Percentiles rank a stretch among this genome's conserved stretches.
Evolutionary conservation across 2,888 invertebrate species (phyloP).

Genomic region (Volucella inflata): DNA sequence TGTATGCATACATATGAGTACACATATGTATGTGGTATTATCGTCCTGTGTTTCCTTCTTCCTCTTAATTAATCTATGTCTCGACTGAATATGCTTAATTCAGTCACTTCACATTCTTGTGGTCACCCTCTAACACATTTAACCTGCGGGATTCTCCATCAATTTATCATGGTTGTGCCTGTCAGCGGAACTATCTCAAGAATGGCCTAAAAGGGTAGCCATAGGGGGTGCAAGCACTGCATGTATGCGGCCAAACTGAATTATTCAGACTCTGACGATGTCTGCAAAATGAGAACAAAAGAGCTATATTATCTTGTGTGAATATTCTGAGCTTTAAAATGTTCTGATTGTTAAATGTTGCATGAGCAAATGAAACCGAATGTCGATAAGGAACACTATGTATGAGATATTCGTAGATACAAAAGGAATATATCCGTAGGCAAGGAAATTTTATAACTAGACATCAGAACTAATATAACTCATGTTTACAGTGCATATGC

Average conservation of each 20-base stretch:
- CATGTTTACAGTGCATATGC: too few species aligned
- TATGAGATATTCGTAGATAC: too few species aligned
- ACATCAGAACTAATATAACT: too few species aligned
- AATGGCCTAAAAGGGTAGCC: conserved; percentile 13
- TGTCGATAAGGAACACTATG: too few species aligned
- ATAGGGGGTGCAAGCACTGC: conserved; percentile 1
- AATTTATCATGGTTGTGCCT: conserved; percentile 45
- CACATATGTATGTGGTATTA: neutral
- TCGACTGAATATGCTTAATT: conserved; percentile 57
- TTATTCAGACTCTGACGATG: conserved; percentile 20
- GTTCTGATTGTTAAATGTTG: neutral
- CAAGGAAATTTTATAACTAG: too few species aligned
- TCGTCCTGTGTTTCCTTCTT: neutral
- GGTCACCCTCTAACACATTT: conserved; percentile 28
- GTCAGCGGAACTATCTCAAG: conserved; percentile 1
- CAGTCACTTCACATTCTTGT: conserved; percentile 46
- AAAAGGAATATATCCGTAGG: too few species aligned
- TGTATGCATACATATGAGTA: neutral
- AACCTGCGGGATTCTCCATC: conserved; percentile 27
- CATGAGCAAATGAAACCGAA: too few species aligned
- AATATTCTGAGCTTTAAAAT: neutral
- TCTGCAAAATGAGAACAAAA: conserved; percentile 1
- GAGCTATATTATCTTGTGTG: neutral
- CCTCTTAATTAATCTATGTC: conserved; percentile 39
- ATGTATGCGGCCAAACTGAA: neutral